Evolutionary conservation across 2,113 vertebrate genomes (phyloP), one percentile per base, ranked within the genome.

Genomic region (Podilymbus podiceps): DNA sequence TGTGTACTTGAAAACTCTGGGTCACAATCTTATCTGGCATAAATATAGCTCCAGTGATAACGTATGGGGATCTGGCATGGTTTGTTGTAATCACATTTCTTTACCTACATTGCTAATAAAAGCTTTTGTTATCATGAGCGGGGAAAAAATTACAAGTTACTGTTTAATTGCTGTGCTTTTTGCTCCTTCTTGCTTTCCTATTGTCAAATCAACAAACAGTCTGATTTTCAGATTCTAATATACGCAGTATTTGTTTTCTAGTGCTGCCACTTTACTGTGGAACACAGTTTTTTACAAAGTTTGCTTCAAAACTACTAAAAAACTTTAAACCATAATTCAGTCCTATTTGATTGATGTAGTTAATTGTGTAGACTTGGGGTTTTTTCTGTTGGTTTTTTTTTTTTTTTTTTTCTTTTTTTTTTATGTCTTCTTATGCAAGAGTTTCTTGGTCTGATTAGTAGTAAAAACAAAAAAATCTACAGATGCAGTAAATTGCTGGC

Each of bases 51-150:
- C 77, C 58, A 66, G 66, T 62, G 94, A 95, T 96, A 96, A 72
- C 0, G 0, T 75, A 79, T 79, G 85, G 84, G 93, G 71, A 76
- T 96, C 94, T 97, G 96, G 94, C 95, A 75, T 66, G 60, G 91
- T 89, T 87, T 85, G 30, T 66, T 90, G 66, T 85, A 95, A 96
- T 95, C 91, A 50, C 74, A 89, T 93, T 92, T 96, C 95, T 93
- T 94, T 96, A 97, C 93, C 95, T 96, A 85, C 91, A 94, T 91
- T 95, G 81, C 89, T 96, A 97, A 94, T 87, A 91, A 96, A 91
- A 96, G 91, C 91, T 94, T 77, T 89, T 87, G 64, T 90, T 95
- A 96, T 94, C 73, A 12, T 44, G 56, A 91, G 73, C 77, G 35
- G 60, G 50, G 71, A 53, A 91, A 89, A 96, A 96, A 82, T 64